Evolutionary conservation across 2,888 invertebrate genomes (phyloP).

Genomic region (Parnassius smintheus): DNA sequence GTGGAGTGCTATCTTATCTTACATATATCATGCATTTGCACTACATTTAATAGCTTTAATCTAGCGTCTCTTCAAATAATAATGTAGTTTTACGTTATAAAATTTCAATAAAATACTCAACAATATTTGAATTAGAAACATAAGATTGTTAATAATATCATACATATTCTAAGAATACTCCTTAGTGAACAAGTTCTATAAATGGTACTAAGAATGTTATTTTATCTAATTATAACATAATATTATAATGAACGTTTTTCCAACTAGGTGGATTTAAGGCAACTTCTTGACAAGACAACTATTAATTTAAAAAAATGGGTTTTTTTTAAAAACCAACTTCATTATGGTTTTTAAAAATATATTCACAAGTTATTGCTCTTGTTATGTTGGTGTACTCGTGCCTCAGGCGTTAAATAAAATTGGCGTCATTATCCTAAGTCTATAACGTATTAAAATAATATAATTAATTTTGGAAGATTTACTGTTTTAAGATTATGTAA

Average conservation of each 20-base stretch:
- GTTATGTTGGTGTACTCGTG: constrained; percentile 16
- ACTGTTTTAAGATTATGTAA: too few relatives aligned
- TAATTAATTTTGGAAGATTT: neutral
- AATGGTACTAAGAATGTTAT: constrained; percentile 11
- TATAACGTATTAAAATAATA: constrained; percentile 10
- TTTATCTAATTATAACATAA: constrained; percentile 22
- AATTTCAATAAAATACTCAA: neutral
- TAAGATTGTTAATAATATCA: neutral
- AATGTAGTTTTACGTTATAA: neutral
- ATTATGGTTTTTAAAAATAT: neutral
- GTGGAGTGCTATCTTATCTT: constrained; percentile 8
- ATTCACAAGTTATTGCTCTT: constrained; percentile 20
- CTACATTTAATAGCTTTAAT: constrained; percentile 1
- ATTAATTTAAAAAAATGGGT: neutral
- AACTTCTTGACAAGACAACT: constrained; percentile 10
- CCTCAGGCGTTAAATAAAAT: constrained; percentile 18
- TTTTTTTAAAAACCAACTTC: too few relatives aligned
- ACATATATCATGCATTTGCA: constrained; percentile 5
- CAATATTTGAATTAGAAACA: neutral
- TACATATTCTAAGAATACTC: constrained; percentile 9
- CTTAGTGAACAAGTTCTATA: constrained; percentile 6
- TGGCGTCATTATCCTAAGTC: constrained; percentile 18
- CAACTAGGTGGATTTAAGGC: constrained; percentile 11
- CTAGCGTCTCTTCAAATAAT: constrained; percentile 16
- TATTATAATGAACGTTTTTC: constrained; percentile 9